Evolutionary conservation across 2,113 vertebrate genomes (phyloP).

Genomic region (Erythrolamprus reginae): DNA sequence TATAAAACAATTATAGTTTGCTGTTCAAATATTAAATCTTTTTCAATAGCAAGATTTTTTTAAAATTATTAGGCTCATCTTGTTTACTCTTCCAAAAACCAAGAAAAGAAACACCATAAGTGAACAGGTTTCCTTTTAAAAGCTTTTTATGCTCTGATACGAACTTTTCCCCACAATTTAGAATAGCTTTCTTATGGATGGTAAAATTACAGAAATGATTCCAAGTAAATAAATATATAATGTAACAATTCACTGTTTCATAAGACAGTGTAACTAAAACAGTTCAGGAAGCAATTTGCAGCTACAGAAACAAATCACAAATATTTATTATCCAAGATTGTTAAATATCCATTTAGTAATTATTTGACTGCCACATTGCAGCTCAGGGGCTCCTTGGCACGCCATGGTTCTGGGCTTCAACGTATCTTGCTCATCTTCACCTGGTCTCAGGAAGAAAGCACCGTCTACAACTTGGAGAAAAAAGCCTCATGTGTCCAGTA

Average conservation of each 20-base stretch:
- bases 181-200: not conserved
- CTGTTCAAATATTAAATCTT: not conserved
- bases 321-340: not conserved
- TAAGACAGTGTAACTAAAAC: constrained; percentile 6
- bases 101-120: not conserved
- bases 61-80: not conserved
- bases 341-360: not conserved
- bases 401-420: no score
- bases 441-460: not conserved
- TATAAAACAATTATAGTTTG: not conserved
- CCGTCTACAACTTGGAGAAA: not conserved
- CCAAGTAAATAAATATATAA: not conserved
- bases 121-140: not conserved
- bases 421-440: not conserved
- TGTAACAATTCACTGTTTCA: constrained; percentile 8
- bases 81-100: not conserved
- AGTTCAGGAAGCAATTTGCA: not conserved
- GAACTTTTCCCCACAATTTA: not conserved
- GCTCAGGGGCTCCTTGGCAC: not conserved
- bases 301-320: not conserved
- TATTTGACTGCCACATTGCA: not conserved
- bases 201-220: not conserved
- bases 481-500: not conserved
- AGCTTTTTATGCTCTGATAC: not conserved
- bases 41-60: not conserved